These are phyloP conservation scores for Epirrhoe tristata DNA, from an alignment of 2,888 invertebrate genomes.

Conservation along the genomic window DNA sequence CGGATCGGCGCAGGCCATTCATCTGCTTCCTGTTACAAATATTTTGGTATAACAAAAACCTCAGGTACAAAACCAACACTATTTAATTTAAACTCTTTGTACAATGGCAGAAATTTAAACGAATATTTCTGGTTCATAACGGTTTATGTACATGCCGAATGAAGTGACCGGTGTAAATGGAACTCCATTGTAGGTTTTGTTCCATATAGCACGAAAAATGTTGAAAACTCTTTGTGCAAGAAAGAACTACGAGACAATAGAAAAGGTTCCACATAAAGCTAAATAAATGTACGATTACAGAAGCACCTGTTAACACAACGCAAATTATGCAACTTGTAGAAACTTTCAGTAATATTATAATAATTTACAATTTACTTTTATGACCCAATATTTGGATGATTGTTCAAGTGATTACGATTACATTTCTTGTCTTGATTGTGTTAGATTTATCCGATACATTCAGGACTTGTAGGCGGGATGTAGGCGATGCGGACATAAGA, in stretches of 20 bases:
- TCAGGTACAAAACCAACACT: constrained; percentile 57
- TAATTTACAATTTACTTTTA: background rate
- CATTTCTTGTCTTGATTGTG: constrained; percentile 4
- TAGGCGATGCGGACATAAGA: constrained; percentile 58
- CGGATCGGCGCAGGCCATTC: constrained; percentile 46
- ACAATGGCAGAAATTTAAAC: constrained; percentile 47
- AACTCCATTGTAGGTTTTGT: constrained; percentile 35
- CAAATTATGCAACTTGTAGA: constrained; percentile 1
- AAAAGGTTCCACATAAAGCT: constrained; percentile 2
- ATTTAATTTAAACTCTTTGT: constrained; percentile 46
- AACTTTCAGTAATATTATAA: background rate
- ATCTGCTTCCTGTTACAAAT: constrained; percentile 57
- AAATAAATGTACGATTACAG: background rate
- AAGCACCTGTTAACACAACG: background rate
- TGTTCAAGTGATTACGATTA: background rate
- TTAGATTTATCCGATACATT: constrained; percentile 22
- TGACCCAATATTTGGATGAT: background rate
- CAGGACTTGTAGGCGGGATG: constrained; percentile 57
- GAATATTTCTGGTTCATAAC: constrained; percentile 56
- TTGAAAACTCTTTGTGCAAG: background rate
- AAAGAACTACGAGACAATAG: constrained; percentile 7
- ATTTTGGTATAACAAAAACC: constrained; percentile 54
- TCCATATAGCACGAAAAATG: constrained; percentile 24
- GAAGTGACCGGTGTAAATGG: constrained; percentile 34
- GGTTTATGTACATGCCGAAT: constrained; percentile 40